Evolutionary conservation across 2,113 vertebrate species (phyloP).

Genomic region (Seriola dumerili): DNA sequence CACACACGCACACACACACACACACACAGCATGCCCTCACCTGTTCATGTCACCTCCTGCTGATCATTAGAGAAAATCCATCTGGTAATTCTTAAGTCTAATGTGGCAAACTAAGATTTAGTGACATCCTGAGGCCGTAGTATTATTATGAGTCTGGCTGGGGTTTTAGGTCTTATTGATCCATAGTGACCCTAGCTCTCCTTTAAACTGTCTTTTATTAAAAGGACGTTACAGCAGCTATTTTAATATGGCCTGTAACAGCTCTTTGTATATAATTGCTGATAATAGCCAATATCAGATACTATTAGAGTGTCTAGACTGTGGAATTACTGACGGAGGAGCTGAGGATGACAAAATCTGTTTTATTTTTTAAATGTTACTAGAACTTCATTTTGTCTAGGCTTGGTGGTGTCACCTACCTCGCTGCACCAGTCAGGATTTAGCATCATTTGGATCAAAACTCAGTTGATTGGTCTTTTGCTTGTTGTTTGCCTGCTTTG

Average conservation of each 20-base stretch:
- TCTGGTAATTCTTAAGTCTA: constrained; percentile 17
- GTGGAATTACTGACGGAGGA: not conserved
- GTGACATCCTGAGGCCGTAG: constrained; percentile 22
- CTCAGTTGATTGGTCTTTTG: no score
- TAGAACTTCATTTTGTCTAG: not conserved
- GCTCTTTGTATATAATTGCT: constrained; percentile 7
- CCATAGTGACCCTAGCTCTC: constrained; percentile 34
- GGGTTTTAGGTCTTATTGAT: constrained; percentile 49
- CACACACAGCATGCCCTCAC: constrained; percentile 4
- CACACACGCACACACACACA: constrained; percentile 9
- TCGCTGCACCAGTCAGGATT: not conserved
- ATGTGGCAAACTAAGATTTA: constrained; percentile 54
- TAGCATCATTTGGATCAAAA: not conserved
- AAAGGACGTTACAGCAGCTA: constrained; percentile 2
- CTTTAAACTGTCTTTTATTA: constrained; percentile 44
- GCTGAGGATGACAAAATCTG: not conserved
- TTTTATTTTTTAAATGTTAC: not conserved
- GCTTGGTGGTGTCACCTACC: not conserved
- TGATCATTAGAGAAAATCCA: constrained; percentile 48
- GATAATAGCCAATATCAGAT: constrained; percentile 4
- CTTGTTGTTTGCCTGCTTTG: not conserved
- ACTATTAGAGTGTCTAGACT: constrained; percentile 15
- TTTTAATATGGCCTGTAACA: not conserved
- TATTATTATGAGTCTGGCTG: constrained; percentile 23
- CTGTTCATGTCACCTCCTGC: not conserved